A percentile compares a stretch with the other conserved stretches of the same genome.
Evolutionary conservation across 1,140 invertebrate genomes (phyloP).

Genomic region (Thaumetopoea pityocampa): DNA sequence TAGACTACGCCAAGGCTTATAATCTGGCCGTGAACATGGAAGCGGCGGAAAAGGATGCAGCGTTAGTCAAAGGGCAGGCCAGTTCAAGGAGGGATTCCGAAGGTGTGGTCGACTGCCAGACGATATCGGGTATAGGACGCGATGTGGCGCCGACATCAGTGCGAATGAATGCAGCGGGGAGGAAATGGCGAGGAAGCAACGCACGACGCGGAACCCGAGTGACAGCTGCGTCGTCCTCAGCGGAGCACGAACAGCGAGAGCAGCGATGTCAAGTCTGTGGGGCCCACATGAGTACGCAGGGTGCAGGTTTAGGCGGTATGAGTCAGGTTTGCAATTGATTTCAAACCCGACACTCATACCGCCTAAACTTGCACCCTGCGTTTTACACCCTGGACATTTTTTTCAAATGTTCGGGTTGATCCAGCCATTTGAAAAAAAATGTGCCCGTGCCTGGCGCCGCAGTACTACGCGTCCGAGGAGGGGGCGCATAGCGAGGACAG

Average conservation of each 20-base stretch:
- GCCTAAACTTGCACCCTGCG: too few species aligned
- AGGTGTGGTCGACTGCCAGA: too few species aligned
- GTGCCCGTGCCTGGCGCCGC: not conserved
- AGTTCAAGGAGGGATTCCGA: too few species aligned
- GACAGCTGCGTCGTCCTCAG: not conserved
- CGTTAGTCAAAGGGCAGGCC: too few species aligned
- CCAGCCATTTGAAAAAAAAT: not conserved
- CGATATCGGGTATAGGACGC: too few species aligned
- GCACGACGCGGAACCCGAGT: not conserved
- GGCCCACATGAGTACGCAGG: not conserved
- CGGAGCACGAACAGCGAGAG: not conserved
- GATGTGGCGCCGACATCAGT: too few species aligned
- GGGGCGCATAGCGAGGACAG: not conserved
- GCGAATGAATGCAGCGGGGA: too few species aligned
- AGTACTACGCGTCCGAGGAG: not conserved
- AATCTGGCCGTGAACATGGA: constrained; percentile 20
- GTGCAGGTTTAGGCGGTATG: not conserved
- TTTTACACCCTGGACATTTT: too few species aligned
- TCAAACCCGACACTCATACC: too few species aligned
- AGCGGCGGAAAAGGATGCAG: constrained; percentile 16
- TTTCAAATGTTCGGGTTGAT: too few species aligned
- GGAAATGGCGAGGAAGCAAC: too few species aligned
- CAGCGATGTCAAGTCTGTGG: not conserved
- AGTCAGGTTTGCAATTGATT: not conserved
- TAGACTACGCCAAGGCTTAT: too few species aligned